Conservation (phyloP, 2,113 vertebrate species). For the Grallaria varia region DNA sequence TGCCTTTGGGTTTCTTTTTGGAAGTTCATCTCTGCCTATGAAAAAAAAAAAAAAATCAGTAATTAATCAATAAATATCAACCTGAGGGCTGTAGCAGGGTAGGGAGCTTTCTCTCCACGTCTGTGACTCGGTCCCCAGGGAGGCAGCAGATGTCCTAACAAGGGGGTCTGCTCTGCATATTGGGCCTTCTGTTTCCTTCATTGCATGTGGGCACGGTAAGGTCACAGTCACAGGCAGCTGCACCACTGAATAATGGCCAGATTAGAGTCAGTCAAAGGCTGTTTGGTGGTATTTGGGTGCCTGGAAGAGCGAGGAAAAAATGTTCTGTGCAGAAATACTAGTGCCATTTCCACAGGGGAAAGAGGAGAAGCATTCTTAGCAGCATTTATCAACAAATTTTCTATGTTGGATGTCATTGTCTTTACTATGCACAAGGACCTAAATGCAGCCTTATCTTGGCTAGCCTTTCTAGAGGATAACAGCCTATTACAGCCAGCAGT, state of each 20-base stretch:
- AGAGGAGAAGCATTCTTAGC: not conserved
- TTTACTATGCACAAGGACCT: not conserved
- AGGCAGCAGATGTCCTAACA: not conserved
- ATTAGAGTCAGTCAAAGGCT: not conserved
- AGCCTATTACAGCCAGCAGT: constrained; percentile 5
- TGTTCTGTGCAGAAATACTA: not conserved
- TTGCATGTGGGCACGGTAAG: rapidly evolving
- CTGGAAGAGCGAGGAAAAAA: not conserved
- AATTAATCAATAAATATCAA: rapidly evolving
- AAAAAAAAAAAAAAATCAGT: not conserved
- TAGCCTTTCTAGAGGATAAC: constrained; percentile 10
- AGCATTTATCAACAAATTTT: not conserved
- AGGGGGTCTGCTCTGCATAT: not conserved
- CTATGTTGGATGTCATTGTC: not conserved
- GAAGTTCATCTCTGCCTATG: not conserved
- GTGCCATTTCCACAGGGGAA: not conserved
- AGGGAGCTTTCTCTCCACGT: not conserved
- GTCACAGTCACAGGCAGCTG: not conserved
- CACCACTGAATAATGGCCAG: not conserved
- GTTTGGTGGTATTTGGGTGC: not conserved
- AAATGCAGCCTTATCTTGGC: constrained; percentile 19
- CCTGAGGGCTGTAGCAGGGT: not conserved
- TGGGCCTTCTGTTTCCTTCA: not conserved
- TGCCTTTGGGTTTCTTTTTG: not conserved
- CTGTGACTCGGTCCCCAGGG: not conserved